These are phyloP conservation scores for Tethya wilhelma DNA, from an alignment of 37 sponge, comb jelly and placozoan genomes.

Conservation along the genomic window DNA sequence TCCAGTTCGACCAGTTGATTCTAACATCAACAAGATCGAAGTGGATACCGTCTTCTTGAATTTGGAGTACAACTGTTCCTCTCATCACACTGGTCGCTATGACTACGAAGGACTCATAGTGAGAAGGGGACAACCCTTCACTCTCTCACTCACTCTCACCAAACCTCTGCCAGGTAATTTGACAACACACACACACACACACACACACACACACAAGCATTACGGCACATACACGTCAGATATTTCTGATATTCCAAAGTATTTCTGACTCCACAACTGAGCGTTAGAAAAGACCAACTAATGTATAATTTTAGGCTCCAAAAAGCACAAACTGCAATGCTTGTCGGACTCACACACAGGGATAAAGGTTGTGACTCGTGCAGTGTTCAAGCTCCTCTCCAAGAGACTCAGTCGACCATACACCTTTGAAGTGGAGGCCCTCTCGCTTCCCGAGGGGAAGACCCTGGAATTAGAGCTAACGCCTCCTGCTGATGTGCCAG, in stretches of 20 bases:
- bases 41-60: slow-evolving; percentile 14
- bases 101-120: slow-evolving; percentile 40
- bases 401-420: not conserved
- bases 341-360: too few relatives aligned
- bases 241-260: too few relatives aligned
- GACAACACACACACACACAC: too few relatives aligned
- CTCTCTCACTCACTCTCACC: slow-evolving; percentile 24
- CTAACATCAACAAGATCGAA: slow-evolving; percentile 3
- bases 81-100: slow-evolving; percentile 44
- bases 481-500: slow-evolving; percentile 34
- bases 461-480: slow-evolving; percentile 31
- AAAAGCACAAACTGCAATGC: too few relatives aligned
- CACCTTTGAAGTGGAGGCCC: slow-evolving; percentile 12
- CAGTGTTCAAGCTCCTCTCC: slow-evolving; percentile 17
- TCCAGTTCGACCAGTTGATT: not conserved
- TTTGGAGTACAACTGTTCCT: slow-evolving; percentile 1
- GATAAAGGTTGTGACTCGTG: slow-evolving; percentile 13
- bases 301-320: too few relatives aligned
- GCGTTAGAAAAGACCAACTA: too few relatives aligned
- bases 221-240: too few relatives aligned
- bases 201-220: too few relatives aligned
- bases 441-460: not conserved
- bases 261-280: too few relatives aligned
- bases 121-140: slow-evolving; percentile 60
- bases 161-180: slow-evolving; percentile 27